These are phyloP conservation scores for Grapholita molesta DNA, from an alignment of 1,140 invertebrate species.

Conservation along the genomic window DNA sequence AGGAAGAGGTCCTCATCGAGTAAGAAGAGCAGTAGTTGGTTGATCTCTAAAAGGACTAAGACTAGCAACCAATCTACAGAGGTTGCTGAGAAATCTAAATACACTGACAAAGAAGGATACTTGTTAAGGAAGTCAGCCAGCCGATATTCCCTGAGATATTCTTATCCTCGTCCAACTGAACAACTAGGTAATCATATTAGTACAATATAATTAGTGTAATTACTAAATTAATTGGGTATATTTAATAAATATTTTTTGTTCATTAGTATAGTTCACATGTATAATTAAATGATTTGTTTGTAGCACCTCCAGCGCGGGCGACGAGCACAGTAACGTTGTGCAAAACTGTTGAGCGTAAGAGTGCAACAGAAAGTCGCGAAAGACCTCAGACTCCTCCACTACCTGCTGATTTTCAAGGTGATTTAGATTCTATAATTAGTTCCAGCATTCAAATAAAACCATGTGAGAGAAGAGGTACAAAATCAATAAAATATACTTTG, in stretches of 20 bases:
- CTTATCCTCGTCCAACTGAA: background rate
- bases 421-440: conserved; percentile 3
- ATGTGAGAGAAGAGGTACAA: no score
- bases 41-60: conserved; percentile 64
- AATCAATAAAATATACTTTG: background rate
- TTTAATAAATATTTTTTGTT: background rate
- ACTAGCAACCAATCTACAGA: conserved; percentile 53
- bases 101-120: background rate
- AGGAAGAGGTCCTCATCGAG: conserved; percentile 63
- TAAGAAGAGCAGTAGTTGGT: conserved; percentile 55
- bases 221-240: background rate
- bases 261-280: background rate
- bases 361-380: conserved; percentile 36
- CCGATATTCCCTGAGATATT: background rate
- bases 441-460: no score
- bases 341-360: conserved; percentile 43
- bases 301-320: conserved; percentile 53
- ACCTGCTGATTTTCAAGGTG: conserved; percentile 64
- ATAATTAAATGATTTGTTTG: conserved; percentile 29
- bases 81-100: conserved; percentile 35
- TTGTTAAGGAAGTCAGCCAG: background rate
- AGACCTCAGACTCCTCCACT: conserved; percentile 52
- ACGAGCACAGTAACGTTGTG: conserved; percentile 27
- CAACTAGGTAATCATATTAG: background rate
- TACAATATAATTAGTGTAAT: background rate